phyloP scores from a whole-genome alignment of 2,888 invertebrate genomes.

The Hypolimnas misippus region DNA sequence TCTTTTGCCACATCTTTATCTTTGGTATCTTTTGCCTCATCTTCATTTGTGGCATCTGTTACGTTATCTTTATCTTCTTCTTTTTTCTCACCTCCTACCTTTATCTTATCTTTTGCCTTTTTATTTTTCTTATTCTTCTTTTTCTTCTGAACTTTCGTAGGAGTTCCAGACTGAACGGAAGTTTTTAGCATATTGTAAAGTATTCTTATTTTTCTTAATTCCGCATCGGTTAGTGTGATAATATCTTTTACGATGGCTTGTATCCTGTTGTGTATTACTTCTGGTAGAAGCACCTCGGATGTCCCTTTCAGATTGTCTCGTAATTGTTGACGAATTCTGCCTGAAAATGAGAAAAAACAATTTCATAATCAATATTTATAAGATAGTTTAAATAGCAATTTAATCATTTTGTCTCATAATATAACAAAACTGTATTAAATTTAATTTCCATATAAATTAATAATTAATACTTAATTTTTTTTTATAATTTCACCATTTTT shows the following conservation, averaged over 20 bases:
- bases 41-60: slow-evolving; percentile 31
- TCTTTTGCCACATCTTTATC: slow-evolving; percentile 22
- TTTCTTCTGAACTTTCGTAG: slow-evolving; percentile 41
- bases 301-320: slow-evolving; percentile 63
- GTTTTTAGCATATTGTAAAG: slow-evolving; percentile 71
- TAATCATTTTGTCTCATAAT: no score
- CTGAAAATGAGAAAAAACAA: slow-evolving; percentile 52
- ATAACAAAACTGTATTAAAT: no score
- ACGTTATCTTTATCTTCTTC: slow-evolving; percentile 30
- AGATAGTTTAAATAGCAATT: no score
- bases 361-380: no score
- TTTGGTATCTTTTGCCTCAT: slow-evolving; percentile 21
- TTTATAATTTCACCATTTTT: no score
- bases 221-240: slow-evolving; percentile 54
- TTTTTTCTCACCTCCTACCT: slow-evolving; percentile 40
- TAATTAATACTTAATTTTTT: no score
- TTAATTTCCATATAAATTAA: no score
- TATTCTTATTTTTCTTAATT: slow-evolving; percentile 67
- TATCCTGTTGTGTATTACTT: slow-evolving; percentile 67
- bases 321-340: slow-evolving; percentile 66
- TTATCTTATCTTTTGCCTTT: slow-evolving; percentile 25
- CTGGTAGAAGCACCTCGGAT: slow-evolving; percentile 57
- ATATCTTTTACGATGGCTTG: slow-evolving; percentile 57
- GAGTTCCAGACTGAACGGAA: slow-evolving; percentile 41
- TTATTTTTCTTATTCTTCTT: slow-evolving; percentile 42